Evolutionary conservation across 37 sponge, comb jelly and placozoan genomes (phyloP), one percentile per base, ranked within the genome.

Genomic region (Cladorhizidae sp.): DNA sequence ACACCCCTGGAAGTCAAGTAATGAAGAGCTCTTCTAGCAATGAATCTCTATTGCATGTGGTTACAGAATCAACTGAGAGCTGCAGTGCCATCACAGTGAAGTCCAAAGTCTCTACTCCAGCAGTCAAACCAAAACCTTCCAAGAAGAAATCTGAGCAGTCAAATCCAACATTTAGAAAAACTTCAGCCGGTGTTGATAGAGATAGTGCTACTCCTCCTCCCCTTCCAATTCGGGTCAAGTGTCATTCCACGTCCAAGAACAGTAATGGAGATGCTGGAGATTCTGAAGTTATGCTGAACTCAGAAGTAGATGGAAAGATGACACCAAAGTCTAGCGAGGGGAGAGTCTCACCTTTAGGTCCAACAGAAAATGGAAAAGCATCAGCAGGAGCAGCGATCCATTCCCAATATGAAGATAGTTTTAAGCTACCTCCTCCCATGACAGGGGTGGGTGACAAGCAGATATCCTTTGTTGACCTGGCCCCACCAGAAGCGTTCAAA

Each of bases 391-490:
- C n/a, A n/a, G n/a, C n/a, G n/a, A n/a, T n/a, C n/a, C n/a, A n/a
- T n/a, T n/a, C n/a, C n/a, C n/a, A 20, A 28, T 7, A 33, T 6
- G 20, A 11, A 35, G 42, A 17, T 6, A 32, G 11, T 22, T 78
- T 78, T 49, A 40, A 0, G 2, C 69, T 83, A 7, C 84, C 84
- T 31, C 84, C 84, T 43, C 84, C 84, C 14, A 15, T 83, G 28
- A 55, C 57, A 12, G 55, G 28, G 6, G 42, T 15, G 3, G 58
- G 35, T 49, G 29, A 51, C 38, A 64, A 65, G 2, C 55, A 56
- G 2, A 62, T 65, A 22, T 42, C 67, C 5, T 62, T 83, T 51
- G 41, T 67, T 21, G 84, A 74, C 54, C 56, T 83, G 1, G 56
- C 67, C 2, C 84, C 84, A 54, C 84, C 84, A 21, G 75, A 33